Percentiles rank a stretch among this genome's conserved stretches.
phyloP scores from a whole-genome alignment of 2,888 invertebrate species.

The Cheilosia pagana region DNA sequence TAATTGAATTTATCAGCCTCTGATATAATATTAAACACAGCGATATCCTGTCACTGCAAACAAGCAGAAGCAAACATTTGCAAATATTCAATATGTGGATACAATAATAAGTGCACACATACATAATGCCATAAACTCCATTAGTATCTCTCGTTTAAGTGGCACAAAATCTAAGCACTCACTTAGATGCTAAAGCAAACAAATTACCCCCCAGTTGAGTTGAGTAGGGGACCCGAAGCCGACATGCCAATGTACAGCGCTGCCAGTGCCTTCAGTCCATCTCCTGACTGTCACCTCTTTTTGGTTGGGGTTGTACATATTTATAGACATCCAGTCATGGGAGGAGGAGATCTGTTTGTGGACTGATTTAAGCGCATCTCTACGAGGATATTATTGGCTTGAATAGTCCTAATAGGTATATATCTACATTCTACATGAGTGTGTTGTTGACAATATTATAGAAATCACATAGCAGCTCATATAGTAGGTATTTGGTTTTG shows the following conservation, averaged over 20 bases:
- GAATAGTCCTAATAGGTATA: background rate
- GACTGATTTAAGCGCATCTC: constrained; percentile 26
- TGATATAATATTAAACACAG: background rate
- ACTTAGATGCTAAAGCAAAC: constrained; percentile 42
- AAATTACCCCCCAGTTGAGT: constrained; percentile 22
- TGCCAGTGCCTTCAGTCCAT: constrained; percentile 4
- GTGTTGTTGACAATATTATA: too few relatives aligned
- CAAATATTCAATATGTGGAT: background rate
- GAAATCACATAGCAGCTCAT: too few relatives aligned
- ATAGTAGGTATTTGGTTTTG: too few relatives aligned
- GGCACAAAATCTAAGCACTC: constrained; percentile 49
- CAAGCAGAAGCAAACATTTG: background rate
- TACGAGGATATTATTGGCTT: constrained; percentile 18
- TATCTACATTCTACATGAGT: too few relatives aligned
- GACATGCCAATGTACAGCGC: background rate
- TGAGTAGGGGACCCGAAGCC: constrained; percentile 1
- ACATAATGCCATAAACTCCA: constrained; percentile 9
- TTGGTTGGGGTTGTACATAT: background rate
- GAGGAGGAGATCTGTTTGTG: constrained; percentile 12
- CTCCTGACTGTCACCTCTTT: constrained; percentile 10
- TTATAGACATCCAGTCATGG: constrained; percentile 2
- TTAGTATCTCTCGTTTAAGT: constrained; percentile 30
- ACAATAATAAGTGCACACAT: background rate
- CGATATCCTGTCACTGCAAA: background rate
- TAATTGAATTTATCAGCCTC: too few relatives aligned